Conservation (phyloP, 2,113 vertebrate species). For the Anseranas semipalmata region DNA sequence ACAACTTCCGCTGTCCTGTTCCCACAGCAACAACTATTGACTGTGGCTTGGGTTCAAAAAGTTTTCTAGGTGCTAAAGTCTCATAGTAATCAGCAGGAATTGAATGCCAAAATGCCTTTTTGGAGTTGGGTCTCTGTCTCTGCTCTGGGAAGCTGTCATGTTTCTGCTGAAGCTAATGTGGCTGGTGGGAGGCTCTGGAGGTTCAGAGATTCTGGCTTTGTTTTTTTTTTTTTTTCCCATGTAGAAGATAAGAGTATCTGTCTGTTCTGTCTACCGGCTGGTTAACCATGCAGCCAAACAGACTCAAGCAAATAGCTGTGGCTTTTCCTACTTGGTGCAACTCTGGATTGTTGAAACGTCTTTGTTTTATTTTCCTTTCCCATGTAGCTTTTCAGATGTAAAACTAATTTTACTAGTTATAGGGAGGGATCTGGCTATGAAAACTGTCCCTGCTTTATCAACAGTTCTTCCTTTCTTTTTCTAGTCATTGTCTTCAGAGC, state of each 20-base stretch:
- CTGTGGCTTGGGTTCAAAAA: background rate
- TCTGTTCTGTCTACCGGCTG: conserved; percentile 39
- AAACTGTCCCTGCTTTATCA: background rate
- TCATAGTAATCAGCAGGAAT: background rate
- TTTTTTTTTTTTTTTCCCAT: background rate
- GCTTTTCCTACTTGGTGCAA: background rate
- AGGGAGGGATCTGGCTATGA: background rate
- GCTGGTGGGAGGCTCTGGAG: background rate
- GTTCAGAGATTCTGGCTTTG: fast-evolving
- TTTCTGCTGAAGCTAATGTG: background rate
- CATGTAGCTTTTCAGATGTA: background rate
- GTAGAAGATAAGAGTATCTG: background rate
- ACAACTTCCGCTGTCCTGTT: conserved; percentile 22
- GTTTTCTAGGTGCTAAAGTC: conserved; percentile 1
- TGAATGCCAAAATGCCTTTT: background rate
- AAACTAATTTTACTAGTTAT: background rate
- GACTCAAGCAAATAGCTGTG: background rate
- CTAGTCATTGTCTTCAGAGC: background rate
- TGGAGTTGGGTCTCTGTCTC: background rate
- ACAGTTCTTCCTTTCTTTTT: background rate
- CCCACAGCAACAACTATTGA: background rate
- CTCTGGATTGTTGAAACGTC: background rate
- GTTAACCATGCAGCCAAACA: conserved; percentile 23
- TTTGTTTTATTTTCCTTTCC: background rate
- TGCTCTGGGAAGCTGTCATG: background rate